Conservation (phyloP, 23 tunicate species). For the Phallusia fumigata region DNA sequence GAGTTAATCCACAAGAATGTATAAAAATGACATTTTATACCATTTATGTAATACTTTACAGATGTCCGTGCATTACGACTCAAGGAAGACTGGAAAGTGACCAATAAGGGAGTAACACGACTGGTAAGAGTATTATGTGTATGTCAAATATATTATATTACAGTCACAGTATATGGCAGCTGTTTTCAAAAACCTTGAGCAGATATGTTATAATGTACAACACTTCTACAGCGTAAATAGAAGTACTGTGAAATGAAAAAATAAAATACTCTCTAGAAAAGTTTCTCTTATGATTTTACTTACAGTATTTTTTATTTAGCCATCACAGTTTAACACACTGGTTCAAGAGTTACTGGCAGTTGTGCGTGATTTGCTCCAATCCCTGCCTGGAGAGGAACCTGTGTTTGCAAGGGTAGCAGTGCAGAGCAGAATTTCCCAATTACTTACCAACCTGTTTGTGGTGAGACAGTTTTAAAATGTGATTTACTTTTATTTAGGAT, state of each 20-base stretch:
- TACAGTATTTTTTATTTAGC: constrained; percentile 19
- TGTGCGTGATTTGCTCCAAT: constrained; percentile 52
- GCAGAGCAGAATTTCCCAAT: constrained; percentile 57
- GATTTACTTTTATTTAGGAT: no score
- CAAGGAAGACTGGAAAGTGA: constrained; percentile 69
- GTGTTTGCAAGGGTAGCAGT: constrained; percentile 70
- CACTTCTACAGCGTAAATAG: no score
- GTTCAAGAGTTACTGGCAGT: constrained; percentile 37
- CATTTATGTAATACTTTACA: no score
- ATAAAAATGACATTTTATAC: neutral
- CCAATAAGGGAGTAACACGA: constrained; percentile 51
- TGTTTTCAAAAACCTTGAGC: no score
- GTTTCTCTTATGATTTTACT: no score
- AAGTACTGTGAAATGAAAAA: no score
- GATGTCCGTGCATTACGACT: constrained; percentile 11
- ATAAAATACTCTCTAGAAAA: no score
- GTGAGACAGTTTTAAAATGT: no score
- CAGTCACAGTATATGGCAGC: no score
- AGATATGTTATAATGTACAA: no score
- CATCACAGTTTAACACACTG: constrained; percentile 42
- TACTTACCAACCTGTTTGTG: constrained; percentile 46
- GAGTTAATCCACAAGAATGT: neutral
- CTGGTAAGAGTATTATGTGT: constrained; percentile 32
- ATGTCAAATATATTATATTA: no score
- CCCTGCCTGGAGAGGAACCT: constrained; percentile 66